Evolutionary conservation across 2,113 vertebrate genomes (phyloP).

Genomic region (Chaetodon auriga): DNA sequence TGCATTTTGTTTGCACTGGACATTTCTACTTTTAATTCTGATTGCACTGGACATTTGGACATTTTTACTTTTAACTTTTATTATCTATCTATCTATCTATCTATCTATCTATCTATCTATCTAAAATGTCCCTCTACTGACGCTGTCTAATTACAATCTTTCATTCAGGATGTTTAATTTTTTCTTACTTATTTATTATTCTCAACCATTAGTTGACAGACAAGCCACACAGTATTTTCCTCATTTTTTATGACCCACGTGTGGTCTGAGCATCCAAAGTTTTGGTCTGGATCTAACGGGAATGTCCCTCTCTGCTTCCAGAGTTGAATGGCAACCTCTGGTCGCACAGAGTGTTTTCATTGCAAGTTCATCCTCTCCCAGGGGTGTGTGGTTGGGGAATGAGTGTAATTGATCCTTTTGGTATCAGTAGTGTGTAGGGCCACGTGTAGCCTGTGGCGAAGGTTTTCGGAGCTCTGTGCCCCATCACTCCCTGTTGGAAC

Average conservation of each 20-base stretch:
- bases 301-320: constrained; percentile 53
- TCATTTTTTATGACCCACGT: constrained; percentile 14
- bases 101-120: no score
- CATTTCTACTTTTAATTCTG: no score
- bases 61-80: no score
- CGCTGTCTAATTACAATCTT: neutral
- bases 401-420: constrained; percentile 76
- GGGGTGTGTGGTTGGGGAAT: constrained; percentile 67
- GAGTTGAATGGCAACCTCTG: constrained; percentile 69
- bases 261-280: constrained; percentile 14
- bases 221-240: neutral
- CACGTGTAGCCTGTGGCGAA: constrained; percentile 74
- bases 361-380: constrained; percentile 76
- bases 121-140: neutral
- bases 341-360: constrained; percentile 67
- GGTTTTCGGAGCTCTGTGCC: constrained; percentile 71
- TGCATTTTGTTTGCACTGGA: no score
- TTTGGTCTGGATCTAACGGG: constrained; percentile 40
- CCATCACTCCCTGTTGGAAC: constrained; percentile 78
- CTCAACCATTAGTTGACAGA: neutral
- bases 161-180: neutral
- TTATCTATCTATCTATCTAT: no score
- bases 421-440: constrained; percentile 73
- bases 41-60: no score
- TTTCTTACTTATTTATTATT: neutral